phyloP scores from a whole-genome alignment of 2,797 vertebrate genomes.

The Adrianichthys oophorus region DNA sequence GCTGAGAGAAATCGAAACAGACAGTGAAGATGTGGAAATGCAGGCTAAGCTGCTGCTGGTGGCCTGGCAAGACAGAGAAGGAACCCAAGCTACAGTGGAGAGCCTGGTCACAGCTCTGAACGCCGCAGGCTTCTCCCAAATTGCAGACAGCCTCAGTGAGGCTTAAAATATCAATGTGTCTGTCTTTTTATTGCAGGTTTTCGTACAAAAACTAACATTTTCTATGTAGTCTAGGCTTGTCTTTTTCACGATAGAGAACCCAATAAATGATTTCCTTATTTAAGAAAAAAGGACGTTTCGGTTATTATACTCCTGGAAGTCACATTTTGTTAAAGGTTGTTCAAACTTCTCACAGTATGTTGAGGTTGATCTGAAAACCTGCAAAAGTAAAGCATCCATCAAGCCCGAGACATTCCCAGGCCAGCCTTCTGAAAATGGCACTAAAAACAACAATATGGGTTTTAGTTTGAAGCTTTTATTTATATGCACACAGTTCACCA shows the following conservation, averaged over 20 bases:
- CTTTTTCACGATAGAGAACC: constrained; percentile 47
- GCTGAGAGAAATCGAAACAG: constrained; percentile 89
- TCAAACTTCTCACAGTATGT: no score
- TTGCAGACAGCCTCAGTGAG: constrained; percentile 84
- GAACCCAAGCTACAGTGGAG: constrained; percentile 85
- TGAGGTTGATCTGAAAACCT: no score
- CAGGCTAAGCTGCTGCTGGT: constrained; percentile 95
- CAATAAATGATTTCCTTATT: constrained; percentile 53
- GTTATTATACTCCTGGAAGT: constrained; percentile 19
- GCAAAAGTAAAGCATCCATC: no score
- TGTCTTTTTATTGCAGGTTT: constrained; percentile 21
- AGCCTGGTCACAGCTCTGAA: constrained; percentile 84
- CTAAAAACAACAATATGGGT: constrained; percentile 70
- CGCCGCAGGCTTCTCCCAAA: constrained; percentile 82
- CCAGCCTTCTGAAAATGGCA: constrained; percentile 69
- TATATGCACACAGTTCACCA: constrained; percentile 44
- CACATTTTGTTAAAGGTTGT: constrained; percentile 41
- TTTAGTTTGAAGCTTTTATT: constrained; percentile 61
- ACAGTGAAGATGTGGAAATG: constrained; percentile 91
- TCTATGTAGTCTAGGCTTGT: constrained; percentile 38
- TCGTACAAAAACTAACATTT: constrained; percentile 43
- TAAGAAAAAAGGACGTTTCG: background rate
- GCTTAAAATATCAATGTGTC: constrained; percentile 44
- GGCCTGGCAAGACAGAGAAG: constrained; percentile 96
- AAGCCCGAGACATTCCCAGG: no score